Evolutionary conservation across 1,140 invertebrate species (phyloP).

Genomic region (Drosophila guanche): DNA sequence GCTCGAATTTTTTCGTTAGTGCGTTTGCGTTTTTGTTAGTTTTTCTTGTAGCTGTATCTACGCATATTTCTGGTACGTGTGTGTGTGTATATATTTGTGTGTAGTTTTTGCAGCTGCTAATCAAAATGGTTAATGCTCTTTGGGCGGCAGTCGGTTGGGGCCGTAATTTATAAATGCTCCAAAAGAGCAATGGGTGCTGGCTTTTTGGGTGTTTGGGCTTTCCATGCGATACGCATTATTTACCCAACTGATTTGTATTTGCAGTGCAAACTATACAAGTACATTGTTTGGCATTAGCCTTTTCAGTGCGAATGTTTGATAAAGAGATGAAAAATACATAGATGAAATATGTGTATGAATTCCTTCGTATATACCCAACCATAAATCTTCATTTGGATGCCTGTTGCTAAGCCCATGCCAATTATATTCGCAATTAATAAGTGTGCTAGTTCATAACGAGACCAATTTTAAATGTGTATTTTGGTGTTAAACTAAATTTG

Average conservation of each 20-base stretch:
- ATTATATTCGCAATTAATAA: slow-evolving; percentile 26
- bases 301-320: neutral
- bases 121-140: slow-evolving; percentile 74
- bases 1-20: slow-evolving; percentile 55
- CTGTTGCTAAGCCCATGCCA: neutral
- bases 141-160: slow-evolving; percentile 45
- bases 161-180: slow-evolving; percentile 75
- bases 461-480: slow-evolving; percentile 26
- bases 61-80: slow-evolving; percentile 49
- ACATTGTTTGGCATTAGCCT: slow-evolving; percentile 1
- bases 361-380: neutral
- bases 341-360: neutral
- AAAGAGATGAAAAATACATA: slow-evolving; percentile 2
- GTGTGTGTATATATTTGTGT: slow-evolving; percentile 11
- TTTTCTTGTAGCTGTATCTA: slow-evolving; percentile 33
- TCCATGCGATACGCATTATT: slow-evolving; percentile 72
- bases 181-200: slow-evolving; percentile 25
- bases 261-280: slow-evolving; percentile 65
- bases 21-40: slow-evolving; percentile 59
- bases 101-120: slow-evolving; percentile 74
- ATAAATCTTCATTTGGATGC: neutral
- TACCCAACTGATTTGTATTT: slow-evolving; percentile 81
- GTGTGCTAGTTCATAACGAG: slow-evolving; percentile 12
- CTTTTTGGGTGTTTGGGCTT: slow-evolving; percentile 10
- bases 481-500: slow-evolving; percentile 31